Conservation (phyloP, 2,113 vertebrate genomes). For the Calonectris borealis region DNA sequence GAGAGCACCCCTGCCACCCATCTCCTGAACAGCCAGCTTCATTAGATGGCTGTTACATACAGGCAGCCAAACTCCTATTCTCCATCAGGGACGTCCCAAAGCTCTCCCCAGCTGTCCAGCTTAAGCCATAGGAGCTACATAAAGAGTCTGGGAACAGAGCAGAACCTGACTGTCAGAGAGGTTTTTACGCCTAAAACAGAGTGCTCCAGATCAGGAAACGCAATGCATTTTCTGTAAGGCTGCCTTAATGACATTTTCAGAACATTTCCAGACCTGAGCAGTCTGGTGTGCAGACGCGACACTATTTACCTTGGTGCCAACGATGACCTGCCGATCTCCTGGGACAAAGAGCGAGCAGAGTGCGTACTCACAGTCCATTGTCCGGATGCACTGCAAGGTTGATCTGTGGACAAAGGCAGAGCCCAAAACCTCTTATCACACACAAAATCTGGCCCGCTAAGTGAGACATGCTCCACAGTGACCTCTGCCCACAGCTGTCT, state of each 20-base stretch:
- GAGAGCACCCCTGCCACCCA: background rate
- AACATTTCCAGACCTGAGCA: background rate
- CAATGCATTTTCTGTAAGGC: background rate
- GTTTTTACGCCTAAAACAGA: background rate
- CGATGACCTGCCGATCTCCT: slow-evolving; percentile 90
- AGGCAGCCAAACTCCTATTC: background rate
- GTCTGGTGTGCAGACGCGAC: background rate
- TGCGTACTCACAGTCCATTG: slow-evolving; percentile 91
- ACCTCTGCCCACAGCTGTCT: background rate
- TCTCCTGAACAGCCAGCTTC: background rate
- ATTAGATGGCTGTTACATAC: background rate
- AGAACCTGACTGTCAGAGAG: background rate
- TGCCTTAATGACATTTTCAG: background rate
- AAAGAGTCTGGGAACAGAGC: background rate
- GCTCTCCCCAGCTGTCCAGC: background rate
- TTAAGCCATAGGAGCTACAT: background rate
- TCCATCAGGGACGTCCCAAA: background rate
- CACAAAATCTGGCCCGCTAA: background rate
- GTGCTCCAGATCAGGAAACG: background rate
- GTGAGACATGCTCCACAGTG: background rate
- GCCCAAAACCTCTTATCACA: background rate
- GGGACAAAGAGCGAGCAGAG: slow-evolving; percentile 95
- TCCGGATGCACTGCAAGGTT: slow-evolving; percentile 93
- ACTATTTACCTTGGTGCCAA: slow-evolving; percentile 89
- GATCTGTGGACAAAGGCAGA: slow-evolving; percentile 71